Evolutionary conservation across 2,888 invertebrate species (phyloP), one percentile per base, ranked within the genome.

Genomic region (Abscondita cerata): DNA sequence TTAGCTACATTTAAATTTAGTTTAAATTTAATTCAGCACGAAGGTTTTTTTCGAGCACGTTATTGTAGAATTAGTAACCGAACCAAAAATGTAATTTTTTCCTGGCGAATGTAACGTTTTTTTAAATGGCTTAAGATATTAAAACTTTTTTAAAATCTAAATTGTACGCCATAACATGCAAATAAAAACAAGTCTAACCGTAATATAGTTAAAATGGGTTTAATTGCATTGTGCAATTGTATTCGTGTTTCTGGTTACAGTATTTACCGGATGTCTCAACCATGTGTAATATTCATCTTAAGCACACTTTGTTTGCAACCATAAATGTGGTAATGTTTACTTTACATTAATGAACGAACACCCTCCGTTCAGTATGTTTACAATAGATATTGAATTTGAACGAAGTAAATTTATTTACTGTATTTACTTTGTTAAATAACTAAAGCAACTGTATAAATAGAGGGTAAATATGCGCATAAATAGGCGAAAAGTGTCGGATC

Each of bases 381-480:
- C 63, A 52, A 48, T 59, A 47, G 63, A 54, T 59, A 64, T 64
- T 59, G 55, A 62, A 54, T 62, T 54, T 33, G 55, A 52, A 52
- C 54, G 40, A 41, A 47, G 51, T 44, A 64, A 64, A 59, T 60
- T 56, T 60, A 57, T 56, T 64, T 62, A 53, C 58, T 11, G 12
- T 41, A 54, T 59, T 59, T 54, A 41, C 57, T 47, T 59, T 52
- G 52, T 48, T 59, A 59, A 59, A 52, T 36, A 54, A 41, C 46
- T 25, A 25, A 44, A 57, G 51, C 46, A 31, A 51, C 52, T 48
- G 52, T 38, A 63, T 47, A 52, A 56, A 53, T 54, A 53, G 47
- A 62, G 20, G 19, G 50, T 48, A 57, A 52, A 54, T 54, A 52
- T 52, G 41, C 47, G 34, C 53, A 47, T 38, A 52, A 46, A 52